These are phyloP conservation scores for Tetrax tetrax DNA, from an alignment of 2,113 vertebrate species.

Conservation along the genomic window DNA sequence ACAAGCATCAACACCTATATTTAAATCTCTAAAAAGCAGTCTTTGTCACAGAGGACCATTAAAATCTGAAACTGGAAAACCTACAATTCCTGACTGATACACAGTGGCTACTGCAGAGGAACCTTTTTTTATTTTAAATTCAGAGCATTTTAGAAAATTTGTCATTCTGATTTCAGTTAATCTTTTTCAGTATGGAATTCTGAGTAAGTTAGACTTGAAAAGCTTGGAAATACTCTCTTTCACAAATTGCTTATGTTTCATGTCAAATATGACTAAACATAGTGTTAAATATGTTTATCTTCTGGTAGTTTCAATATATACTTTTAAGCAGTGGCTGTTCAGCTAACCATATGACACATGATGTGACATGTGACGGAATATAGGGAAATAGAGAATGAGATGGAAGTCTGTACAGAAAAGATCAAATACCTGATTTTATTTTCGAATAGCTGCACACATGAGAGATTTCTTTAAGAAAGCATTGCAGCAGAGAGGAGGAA, in stretches of 20 bases:
- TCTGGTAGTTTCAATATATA: neutral
- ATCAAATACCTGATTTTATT: conserved; percentile 49
- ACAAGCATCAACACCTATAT: neutral
- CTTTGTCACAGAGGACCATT: neutral
- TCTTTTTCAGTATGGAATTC: neutral
- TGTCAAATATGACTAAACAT: neutral
- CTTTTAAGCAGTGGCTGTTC: neutral
- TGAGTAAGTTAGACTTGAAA: neutral
- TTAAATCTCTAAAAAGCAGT: neutral
- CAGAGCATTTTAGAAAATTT: neutral
- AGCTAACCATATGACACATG: neutral
- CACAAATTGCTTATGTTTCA: neutral
- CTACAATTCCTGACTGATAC: neutral
- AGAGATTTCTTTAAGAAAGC: conserved; percentile 2
- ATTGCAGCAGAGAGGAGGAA: conserved; percentile 2
- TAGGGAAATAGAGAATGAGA: neutral
- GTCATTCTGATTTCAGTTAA: neutral
- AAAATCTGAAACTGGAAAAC: neutral
- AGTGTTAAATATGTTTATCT: neutral
- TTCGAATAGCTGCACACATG: conserved; percentile 40
- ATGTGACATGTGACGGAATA: neutral
- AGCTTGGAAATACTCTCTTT: neutral
- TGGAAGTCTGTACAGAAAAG: conserved; percentile 31
- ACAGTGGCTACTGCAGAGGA: neutral
- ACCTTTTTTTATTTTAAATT: neutral